Percentiles rank a stretch among this genome's conserved stretches.
Evolutionary conservation across 1,140 invertebrate genomes (phyloP).

Genomic region (Drosophila cardini): DNA sequence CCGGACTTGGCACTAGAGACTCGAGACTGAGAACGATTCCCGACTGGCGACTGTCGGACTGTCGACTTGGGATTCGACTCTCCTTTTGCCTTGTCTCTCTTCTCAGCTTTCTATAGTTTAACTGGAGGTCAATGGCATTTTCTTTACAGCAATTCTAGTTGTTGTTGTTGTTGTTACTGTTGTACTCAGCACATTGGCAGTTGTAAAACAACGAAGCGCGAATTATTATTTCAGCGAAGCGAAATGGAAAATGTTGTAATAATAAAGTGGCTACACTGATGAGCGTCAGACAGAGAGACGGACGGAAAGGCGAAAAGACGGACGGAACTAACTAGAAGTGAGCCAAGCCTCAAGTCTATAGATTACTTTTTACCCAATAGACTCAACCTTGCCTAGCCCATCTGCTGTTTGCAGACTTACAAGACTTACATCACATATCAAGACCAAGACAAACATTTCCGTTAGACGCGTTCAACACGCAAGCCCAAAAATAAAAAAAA

Average conservation of each 20-base stretch:
- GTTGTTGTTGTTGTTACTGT: slow-evolving; percentile 32
- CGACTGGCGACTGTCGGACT: slow-evolving; percentile 20
- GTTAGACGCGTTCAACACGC: slow-evolving; percentile 42
- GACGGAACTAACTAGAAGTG: slow-evolving; percentile 41
- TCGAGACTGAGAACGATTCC: slow-evolving; percentile 22
- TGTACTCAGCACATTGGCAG: slow-evolving; percentile 40
- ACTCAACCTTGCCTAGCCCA: slow-evolving; percentile 38
- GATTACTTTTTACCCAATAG: slow-evolving; percentile 25
- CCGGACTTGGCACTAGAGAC: background rate
- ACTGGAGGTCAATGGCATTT: slow-evolving; percentile 50
- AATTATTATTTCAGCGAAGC: slow-evolving; percentile 80
- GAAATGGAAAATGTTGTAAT: slow-evolving; percentile 80
- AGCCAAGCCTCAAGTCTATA: slow-evolving; percentile 43
- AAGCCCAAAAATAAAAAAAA: slow-evolving; percentile 32
- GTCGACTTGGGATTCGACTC: slow-evolving; percentile 24
- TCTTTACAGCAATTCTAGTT: slow-evolving; percentile 33
- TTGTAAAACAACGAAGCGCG: slow-evolving; percentile 75
- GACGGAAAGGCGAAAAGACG: slow-evolving; percentile 15
- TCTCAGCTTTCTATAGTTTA: background rate
- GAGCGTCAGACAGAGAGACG: slow-evolving; percentile 5
- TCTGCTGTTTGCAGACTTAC: slow-evolving; percentile 22
- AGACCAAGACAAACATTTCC: slow-evolving; percentile 47
- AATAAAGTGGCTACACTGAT: slow-evolving; percentile 64
- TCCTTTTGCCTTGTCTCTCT: slow-evolving; percentile 20
- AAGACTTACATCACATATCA: slow-evolving; percentile 44